Percentiles rank a stretch among this genome's conserved stretches.
phyloP scores from a whole-genome alignment of 35 echinoderm and acorn worm genomes.

The Patiria miniata region DNA sequence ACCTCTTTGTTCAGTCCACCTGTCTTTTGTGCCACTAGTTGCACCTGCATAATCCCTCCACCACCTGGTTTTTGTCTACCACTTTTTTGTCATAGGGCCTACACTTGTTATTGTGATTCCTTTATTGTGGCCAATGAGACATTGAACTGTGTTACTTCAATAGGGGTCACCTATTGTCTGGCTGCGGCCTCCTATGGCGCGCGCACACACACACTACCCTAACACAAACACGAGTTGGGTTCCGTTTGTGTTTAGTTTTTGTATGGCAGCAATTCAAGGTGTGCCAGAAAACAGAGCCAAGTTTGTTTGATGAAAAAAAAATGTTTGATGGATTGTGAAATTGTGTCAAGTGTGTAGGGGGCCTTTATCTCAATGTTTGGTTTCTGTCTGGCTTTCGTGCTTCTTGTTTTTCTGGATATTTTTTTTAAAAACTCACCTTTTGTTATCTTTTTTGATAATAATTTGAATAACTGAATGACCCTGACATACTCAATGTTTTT shows the following conservation, averaged over 20 bases:
- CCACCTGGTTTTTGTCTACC: conserved; percentile 2
- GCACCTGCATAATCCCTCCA: conserved; percentile 12
- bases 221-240: conserved; percentile 4
- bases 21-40: neutral
- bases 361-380: neutral
- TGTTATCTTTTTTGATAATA: too few relatives aligned
- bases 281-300: neutral
- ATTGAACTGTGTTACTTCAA: neutral
- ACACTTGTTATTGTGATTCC: neutral
- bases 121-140: neutral
- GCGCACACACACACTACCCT: neutral
- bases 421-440: too few relatives aligned
- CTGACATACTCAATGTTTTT: too few relatives aligned
- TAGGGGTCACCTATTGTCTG: conserved; percentile 16
- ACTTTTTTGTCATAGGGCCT: too few relatives aligned
- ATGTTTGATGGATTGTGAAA: conserved; percentile 4
- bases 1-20: neutral
- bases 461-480: too few relatives aligned
- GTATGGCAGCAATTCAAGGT: neutral
- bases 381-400: neutral
- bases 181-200: neutral
- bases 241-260: neutral
- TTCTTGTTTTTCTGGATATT: neutral
- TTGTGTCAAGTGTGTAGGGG: conserved; percentile 17
- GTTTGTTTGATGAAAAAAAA: neutral